A percentile compares a stretch with the other conserved stretches of the same genome.
These are phyloP conservation scores for Neotoma lepida DNA, from an alignment of 2,113 vertebrate species.

Conservation along the genomic window DNA sequence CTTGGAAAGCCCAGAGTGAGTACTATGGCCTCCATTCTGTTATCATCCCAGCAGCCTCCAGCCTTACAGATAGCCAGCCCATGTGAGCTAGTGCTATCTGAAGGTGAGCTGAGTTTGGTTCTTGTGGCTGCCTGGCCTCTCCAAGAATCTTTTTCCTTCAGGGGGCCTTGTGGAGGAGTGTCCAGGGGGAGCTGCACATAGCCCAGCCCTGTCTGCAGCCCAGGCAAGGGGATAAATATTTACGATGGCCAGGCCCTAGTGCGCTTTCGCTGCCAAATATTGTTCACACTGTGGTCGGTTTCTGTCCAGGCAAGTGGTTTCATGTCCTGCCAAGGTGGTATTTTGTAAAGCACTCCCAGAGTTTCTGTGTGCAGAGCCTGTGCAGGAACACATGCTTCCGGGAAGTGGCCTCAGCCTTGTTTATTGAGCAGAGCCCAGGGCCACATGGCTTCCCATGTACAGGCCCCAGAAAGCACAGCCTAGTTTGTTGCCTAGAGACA, in stretches of 20 bases:
- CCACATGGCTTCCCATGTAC: not conserved
- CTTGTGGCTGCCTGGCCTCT: not conserved
- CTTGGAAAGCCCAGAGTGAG: not conserved
- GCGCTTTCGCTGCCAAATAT: conserved; percentile 53
- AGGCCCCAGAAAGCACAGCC: not conserved
- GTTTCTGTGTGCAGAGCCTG: not conserved
- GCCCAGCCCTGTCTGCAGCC: conserved; percentile 43
- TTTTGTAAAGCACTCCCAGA: conserved; percentile 32
- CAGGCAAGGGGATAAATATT: conserved; percentile 78
- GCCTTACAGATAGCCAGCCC: not conserved
- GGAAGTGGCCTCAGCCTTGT: not conserved
- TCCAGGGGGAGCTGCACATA: not conserved
- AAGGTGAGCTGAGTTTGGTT: not conserved
- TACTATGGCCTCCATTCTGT: rapidly evolving
- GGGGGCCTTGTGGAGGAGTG: not conserved
- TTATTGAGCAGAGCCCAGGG: not conserved
- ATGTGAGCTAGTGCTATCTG: not conserved
- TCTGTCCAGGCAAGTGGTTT: conserved; percentile 74
- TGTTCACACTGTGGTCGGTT: conserved; percentile 47
- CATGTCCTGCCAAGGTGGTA: conserved; percentile 80
- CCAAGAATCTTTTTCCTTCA: not conserved
- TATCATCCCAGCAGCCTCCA: rapidly evolving
- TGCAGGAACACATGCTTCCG: not conserved
- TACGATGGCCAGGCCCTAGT: conserved; percentile 28
- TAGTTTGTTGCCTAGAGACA: not conserved